phyloP scores from a whole-genome alignment of 1,140 invertebrate genomes.

The Schlechtendalia chinensis region DNA sequence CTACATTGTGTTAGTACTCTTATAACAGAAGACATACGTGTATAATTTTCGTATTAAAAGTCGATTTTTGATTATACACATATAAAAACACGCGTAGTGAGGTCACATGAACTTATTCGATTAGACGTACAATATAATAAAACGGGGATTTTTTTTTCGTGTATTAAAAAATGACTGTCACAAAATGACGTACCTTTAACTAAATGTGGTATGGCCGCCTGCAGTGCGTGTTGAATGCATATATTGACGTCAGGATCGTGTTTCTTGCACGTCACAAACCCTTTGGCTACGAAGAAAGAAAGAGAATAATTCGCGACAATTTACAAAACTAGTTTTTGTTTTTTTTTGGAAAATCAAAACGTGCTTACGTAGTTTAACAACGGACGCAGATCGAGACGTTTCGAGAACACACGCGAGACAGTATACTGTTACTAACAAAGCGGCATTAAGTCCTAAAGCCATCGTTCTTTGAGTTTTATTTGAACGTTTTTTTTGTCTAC shows the following conservation, averaged over 20 bases:
- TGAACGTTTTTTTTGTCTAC: neutral
- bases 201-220: slow-evolving; percentile 50
- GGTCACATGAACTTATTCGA: too few species aligned
- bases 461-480: neutral
- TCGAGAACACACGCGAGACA: neutral
- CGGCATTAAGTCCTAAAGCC: neutral
- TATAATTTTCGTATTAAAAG: too few species aligned
- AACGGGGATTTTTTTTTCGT: too few species aligned
- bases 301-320: neutral
- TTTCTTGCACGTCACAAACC: slow-evolving; percentile 52
- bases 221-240: slow-evolving; percentile 52
- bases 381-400: neutral
- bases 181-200: slow-evolving; percentile 51
- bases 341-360: neutral
- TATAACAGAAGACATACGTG: too few species aligned
- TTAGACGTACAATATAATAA: too few species aligned
- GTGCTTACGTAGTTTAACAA: slow-evolving; percentile 20
- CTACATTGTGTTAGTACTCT: too few species aligned
- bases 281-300: slow-evolving; percentile 51
- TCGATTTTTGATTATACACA: too few species aligned
- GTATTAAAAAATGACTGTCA: neutral
- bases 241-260: slow-evolving; percentile 50
- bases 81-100: too few species aligned
- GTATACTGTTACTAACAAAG: neutral
- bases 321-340: neutral